Conservation (phyloP, 2,888 invertebrate genomes). For the Dicyrtomina minuta region DNA sequence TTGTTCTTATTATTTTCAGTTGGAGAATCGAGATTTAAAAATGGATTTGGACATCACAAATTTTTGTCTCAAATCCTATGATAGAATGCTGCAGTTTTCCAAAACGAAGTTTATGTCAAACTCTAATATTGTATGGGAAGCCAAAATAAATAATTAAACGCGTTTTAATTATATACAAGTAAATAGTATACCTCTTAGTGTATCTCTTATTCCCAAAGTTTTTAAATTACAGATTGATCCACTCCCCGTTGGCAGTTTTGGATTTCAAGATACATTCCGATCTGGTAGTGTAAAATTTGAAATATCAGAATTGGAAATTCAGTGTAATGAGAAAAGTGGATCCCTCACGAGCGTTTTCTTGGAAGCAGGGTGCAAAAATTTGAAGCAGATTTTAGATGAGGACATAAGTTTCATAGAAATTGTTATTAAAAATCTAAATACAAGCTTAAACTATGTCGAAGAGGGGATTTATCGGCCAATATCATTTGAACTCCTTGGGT, state of each 20-base stretch:
- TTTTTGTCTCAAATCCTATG: constrained; percentile 48
- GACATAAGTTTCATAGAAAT: constrained; percentile 49
- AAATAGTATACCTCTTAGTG: background rate
- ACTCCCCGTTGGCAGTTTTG: constrained; percentile 12
- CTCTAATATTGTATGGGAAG: constrained; percentile 44
- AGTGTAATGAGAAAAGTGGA: constrained; percentile 50
- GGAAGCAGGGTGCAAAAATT: constrained; percentile 47
- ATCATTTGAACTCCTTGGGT: constrained; percentile 47
- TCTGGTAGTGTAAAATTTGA: constrained; percentile 47
- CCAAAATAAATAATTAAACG: constrained; percentile 9
- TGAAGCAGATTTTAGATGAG: constrained; percentile 44
- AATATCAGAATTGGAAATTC: constrained; percentile 46
- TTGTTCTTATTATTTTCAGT: constrained; percentile 32
- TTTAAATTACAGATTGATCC: constrained; percentile 30
- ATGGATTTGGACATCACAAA: constrained; percentile 51
- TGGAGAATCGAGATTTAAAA: constrained; percentile 45
- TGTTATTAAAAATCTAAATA: constrained; percentile 46
- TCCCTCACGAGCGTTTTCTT: constrained; percentile 46
- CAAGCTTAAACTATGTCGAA: constrained; percentile 44
- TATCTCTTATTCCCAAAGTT: no score
- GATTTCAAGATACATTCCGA: constrained; percentile 40
- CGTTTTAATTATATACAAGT: background rate
- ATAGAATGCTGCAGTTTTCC: constrained; percentile 50
- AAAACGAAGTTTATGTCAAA: constrained; percentile 51
- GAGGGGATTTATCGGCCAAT: constrained; percentile 46